Conservation (phyloP, 2,888 invertebrate species). For the Auanema freiburgensis region DNA sequence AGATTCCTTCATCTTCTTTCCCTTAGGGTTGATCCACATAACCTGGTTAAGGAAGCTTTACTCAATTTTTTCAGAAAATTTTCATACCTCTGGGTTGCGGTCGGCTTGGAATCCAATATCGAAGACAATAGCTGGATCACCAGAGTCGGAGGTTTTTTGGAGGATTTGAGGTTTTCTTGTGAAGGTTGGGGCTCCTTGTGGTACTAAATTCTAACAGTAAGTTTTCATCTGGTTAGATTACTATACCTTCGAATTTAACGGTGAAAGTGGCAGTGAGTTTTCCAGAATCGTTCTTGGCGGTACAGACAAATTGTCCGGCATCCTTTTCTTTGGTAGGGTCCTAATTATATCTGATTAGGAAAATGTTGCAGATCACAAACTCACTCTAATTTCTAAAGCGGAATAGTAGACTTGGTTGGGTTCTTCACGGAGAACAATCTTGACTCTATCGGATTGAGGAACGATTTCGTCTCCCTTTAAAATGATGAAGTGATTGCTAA, state of each 20-base stretch:
- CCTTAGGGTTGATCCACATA: constrained; percentile 64
- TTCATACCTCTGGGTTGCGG: constrained; percentile 58
- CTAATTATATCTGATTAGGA: constrained; percentile 67
- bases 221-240: background rate
- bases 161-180: constrained; percentile 65
- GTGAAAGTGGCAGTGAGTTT: constrained; percentile 65
- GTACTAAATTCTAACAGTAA: constrained; percentile 47
- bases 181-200: constrained; percentile 64
- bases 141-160: constrained; percentile 64
- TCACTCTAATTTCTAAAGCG: constrained; percentile 62
- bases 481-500: background rate
- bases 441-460: constrained; percentile 64
- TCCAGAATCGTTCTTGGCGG: constrained; percentile 65
- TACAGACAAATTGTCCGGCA: constrained; percentile 65
- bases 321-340: constrained; percentile 83
- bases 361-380: background rate
- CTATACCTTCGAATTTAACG: constrained; percentile 63
- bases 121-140: constrained; percentile 65
- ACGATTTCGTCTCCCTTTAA: constrained; percentile 74
- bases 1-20: constrained; percentile 65
- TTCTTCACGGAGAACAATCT: constrained; percentile 56
- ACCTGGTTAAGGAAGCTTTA: constrained; percentile 29
- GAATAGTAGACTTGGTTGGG: constrained; percentile 59
- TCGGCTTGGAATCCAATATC: constrained; percentile 65
- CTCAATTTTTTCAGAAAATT: too few relatives aligned